phyloP scores from a whole-genome alignment of 2,797 vertebrate species.

The Simalia tracyae region DNA sequence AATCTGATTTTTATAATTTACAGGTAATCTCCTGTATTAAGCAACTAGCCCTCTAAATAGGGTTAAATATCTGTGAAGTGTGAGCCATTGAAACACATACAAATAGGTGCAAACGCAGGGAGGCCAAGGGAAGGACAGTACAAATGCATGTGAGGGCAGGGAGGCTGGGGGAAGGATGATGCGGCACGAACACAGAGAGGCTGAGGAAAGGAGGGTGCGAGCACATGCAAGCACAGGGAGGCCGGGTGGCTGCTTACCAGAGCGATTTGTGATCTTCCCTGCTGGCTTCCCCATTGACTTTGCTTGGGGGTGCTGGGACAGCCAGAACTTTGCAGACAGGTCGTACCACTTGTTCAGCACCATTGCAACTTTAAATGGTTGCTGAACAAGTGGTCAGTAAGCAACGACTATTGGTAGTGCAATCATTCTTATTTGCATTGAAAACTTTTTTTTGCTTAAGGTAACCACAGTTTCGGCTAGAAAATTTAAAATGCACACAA shows the following conservation, averaged over 20 bases:
- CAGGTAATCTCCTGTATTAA: background rate
- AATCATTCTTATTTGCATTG: background rate
- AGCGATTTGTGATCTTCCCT: background rate
- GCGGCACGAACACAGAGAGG: too few species aligned
- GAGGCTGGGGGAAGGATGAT: background rate
- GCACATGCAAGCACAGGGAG: too few species aligned
- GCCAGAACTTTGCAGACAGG: background rate
- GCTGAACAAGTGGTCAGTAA: background rate
- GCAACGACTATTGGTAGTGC: background rate
- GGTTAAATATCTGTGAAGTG: background rate
- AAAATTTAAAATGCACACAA: background rate
- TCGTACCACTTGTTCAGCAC: background rate
- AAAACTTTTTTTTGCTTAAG: background rate
- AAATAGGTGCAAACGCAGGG: background rate
- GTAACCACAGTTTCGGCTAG: background rate
- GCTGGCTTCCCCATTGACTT: background rate
- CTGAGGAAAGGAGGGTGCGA: too few species aligned
- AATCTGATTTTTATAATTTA: background rate
- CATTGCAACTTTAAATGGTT: background rate
- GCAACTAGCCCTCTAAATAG: background rate
- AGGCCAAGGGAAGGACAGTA: background rate
- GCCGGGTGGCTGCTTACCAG: background rate
- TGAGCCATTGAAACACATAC: background rate
- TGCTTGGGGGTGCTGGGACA: background rate
- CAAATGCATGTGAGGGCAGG: background rate